Conservation (phyloP, 2,797 vertebrate species). For the Ficedula albicollis region DNA sequence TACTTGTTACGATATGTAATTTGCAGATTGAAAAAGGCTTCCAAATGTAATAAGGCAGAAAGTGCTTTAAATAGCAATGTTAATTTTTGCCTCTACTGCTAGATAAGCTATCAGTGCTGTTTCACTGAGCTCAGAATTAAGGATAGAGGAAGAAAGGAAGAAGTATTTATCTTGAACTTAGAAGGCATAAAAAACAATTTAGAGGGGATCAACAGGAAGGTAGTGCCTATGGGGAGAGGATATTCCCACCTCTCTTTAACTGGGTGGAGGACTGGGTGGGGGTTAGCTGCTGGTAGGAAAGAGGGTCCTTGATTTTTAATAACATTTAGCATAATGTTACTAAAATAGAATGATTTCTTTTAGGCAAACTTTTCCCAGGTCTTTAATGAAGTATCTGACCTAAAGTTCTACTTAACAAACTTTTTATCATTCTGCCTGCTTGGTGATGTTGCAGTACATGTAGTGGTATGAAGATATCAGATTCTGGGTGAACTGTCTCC, state of each 20-base stretch:
- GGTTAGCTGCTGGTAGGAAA: neutral
- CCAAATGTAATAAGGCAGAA: neutral
- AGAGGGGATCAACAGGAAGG: neutral
- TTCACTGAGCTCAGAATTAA: neutral
- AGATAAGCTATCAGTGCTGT: neutral
- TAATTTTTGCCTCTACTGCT: constrained; percentile 21
- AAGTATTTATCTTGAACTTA: neutral
- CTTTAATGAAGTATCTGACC: neutral
- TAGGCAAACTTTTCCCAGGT: neutral
- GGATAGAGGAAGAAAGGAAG: neutral
- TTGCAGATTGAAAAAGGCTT: constrained; percentile 7
- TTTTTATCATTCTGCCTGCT: neutral
- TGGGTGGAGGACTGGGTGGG: neutral
- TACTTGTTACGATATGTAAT: neutral
- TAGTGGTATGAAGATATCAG: neutral
- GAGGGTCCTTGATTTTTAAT: neutral
- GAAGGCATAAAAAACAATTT: neutral
- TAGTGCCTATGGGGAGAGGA: neutral
- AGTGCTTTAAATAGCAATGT: neutral
- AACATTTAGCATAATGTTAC: neutral
- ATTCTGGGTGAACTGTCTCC: neutral
- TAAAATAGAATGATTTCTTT: neutral
- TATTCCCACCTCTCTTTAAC: neutral
- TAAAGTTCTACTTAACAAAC: neutral
- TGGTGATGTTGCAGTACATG: neutral